Conservation (phyloP, 1,140 invertebrate species). For the Hermetia illucens region DNA sequence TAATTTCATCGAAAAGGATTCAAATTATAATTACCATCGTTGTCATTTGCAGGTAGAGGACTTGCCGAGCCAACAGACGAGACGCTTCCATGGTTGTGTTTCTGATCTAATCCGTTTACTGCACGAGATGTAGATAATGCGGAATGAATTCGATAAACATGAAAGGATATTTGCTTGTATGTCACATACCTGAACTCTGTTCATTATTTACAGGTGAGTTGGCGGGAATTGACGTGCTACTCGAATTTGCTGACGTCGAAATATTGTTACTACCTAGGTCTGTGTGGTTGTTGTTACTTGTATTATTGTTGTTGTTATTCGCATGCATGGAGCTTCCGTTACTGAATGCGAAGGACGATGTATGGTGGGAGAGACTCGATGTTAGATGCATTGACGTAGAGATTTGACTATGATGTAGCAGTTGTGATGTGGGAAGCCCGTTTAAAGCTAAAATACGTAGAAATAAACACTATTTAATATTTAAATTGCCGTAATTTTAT, state of each 20-base stretch:
- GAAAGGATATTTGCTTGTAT: slow-evolving; percentile 1
- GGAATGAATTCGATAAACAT: background rate
- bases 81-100: slow-evolving; percentile 21
- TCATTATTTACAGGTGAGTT: slow-evolving; percentile 12
- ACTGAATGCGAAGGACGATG: background rate
- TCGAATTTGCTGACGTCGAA: slow-evolving; percentile 4
- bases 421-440: slow-evolving; percentile 19
- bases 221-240: slow-evolving; percentile 18
- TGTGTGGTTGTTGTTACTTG: background rate
- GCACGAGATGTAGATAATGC: slow-evolving; percentile 11
- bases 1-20: no score
- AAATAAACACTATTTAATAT: no score
- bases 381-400: slow-evolving; percentile 24
- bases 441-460: slow-evolving; percentile 15
- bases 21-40: slow-evolving; percentile 26
- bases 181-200: slow-evolving; percentile 10
- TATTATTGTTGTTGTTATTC: slow-evolving; percentile 6
- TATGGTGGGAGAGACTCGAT: slow-evolving; percentile 12
- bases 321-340: slow-evolving; percentile 26
- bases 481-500: no score
- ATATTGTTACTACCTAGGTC: background rate
- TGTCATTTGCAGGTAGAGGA: slow-evolving; percentile 25
- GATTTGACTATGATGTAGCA: slow-evolving; percentile 27
- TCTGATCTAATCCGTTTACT: slow-evolving; percentile 6
- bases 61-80: slow-evolving; percentile 27